Percentiles rank a stretch among this genome's conserved stretches.
phyloP scores from a whole-genome alignment of 2,113 vertebrate genomes.

The Xenopus tropicalis region UCB_Xtro_10.0 CM004448.2:42899501-42900000 shows the following conservation, averaged over 20 bases:
- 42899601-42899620: background rate
- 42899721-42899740: background rate
- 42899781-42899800: slow-evolving; percentile 31
- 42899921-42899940: slow-evolving; percentile 44
- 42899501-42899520: too few species aligned
- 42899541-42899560: too few species aligned
- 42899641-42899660: background rate
- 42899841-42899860: slow-evolving; percentile 44
- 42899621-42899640: background rate
- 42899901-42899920: slow-evolving; percentile 44
- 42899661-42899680: background rate
- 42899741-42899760: slow-evolving; percentile 10
- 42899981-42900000: slow-evolving; percentile 38
- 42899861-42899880: slow-evolving; percentile 37
- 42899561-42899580: too few species aligned
- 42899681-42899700: background rate
- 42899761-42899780: slow-evolving; percentile 7
- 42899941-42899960: slow-evolving; percentile 46
- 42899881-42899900: slow-evolving; percentile 42
- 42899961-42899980: slow-evolving; percentile 42
- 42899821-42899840: slow-evolving; percentile 40
- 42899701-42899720: background rate
- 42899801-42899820: slow-evolving; percentile 24
- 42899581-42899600: background rate
- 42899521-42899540: too few species aligned